Conservation (phyloP, 2,113 vertebrate species). For the Hemibates koningsi region DNA sequence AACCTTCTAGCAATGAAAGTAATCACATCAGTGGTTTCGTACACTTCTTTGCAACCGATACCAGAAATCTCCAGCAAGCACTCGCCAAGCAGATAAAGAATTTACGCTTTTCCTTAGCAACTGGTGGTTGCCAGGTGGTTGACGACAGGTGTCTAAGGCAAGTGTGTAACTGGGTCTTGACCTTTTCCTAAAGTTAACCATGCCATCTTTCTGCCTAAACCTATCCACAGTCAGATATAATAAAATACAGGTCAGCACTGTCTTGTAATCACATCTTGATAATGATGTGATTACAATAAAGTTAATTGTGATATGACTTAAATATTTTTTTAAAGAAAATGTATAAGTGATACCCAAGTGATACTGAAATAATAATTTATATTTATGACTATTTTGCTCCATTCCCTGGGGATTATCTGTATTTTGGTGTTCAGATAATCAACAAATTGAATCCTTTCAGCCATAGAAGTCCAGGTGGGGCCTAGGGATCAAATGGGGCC, state of each 20-base stretch:
- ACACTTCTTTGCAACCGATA: not conserved
- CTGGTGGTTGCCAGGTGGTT: not conserved
- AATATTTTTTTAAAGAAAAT: not conserved
- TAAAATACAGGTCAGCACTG: not conserved
- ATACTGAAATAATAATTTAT: not conserved
- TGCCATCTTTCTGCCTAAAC: not conserved
- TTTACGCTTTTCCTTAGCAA: not conserved
- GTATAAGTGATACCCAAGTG: not conserved
- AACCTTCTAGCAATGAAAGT: not conserved
- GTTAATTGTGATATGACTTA: not conserved
- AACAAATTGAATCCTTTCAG: not conserved
- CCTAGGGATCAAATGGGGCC: not conserved
- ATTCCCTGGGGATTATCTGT: not conserved
- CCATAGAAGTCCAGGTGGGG: not conserved
- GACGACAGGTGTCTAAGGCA: not conserved
- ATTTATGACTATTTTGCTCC: not conserved
- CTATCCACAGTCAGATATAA: not conserved
- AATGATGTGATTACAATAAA: not conserved
- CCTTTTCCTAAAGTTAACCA: not conserved
- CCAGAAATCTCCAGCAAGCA: not conserved
- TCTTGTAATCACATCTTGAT: not conserved
- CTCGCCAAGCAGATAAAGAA: not conserved
- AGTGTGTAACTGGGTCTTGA: not conserved
- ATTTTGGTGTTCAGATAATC: not conserved
- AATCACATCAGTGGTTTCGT: not conserved